phyloP scores from a whole-genome alignment of 2,113 vertebrate genomes.

The Phalacrocorax carbo region DNA sequence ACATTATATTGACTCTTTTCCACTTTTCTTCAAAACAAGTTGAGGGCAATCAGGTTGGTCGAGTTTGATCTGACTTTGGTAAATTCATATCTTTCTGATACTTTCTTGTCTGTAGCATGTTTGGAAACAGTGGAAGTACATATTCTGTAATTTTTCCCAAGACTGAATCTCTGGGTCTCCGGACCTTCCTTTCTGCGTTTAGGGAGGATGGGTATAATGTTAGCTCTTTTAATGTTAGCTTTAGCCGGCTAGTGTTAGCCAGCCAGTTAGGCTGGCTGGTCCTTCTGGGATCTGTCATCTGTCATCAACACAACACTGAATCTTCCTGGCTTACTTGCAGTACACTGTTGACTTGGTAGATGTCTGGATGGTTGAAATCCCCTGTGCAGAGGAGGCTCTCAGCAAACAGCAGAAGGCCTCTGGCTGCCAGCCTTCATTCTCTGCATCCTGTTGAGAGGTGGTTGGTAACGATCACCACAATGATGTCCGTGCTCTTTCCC shows the following conservation, averaged over 20 bases:
- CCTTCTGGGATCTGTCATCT: not conserved
- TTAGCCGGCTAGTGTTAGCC: not conserved
- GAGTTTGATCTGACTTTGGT: not conserved
- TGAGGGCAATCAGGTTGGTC: not conserved
- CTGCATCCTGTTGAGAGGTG: not conserved
- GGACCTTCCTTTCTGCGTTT: not conserved
- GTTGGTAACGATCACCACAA: not conserved
- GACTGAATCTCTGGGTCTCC: not conserved
- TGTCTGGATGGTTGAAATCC: not conserved
- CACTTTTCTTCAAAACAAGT: not conserved
- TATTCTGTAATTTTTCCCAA: not conserved
- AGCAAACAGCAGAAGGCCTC: not conserved
- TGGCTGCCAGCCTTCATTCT: not conserved
- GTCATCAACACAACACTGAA: not conserved
- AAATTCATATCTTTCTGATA: not conserved
- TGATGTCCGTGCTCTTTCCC: not conserved
- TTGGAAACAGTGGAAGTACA: not conserved
- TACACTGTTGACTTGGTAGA: not conserved
- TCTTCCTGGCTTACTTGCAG: not conserved
- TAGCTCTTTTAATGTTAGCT: not conserved
- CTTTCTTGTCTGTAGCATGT: not conserved
- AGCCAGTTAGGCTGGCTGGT: not conserved
- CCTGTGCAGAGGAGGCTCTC: not conserved
- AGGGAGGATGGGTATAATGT: not conserved
- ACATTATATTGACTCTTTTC: not conserved